Evolutionary conservation across 2,113 vertebrate species (phyloP), one percentile per base, ranked within the genome.

Genomic region (Mus spicilegus): DNA sequence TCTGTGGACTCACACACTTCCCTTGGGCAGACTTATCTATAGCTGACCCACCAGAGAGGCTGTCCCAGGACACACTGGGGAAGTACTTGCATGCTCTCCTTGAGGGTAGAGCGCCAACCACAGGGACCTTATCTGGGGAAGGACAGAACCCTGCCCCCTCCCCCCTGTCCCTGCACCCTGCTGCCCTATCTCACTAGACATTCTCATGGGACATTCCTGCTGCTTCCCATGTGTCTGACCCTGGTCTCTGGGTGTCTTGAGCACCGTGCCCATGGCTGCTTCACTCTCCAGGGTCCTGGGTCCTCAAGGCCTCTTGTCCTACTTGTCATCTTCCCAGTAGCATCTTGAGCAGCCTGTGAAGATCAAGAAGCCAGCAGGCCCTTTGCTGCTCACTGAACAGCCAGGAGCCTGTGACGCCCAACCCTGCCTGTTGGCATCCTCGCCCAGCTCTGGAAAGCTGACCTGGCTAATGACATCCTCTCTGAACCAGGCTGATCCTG

Each of bases 91-190:
- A 30, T 30, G 19, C 26, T 16, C 12, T 46, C 42, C 5, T 4
- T 51, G 4, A 0, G 22, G 0, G 69, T 2, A n/a, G 42, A 51
- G 5, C 10, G 22, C 69, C 7, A 13, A 6, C 11, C 72, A 42
- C 39, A 5, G 10, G 22, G 19, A 4, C 7, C 36, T 42, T 42
- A 17, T 36, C 49, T 11, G 2, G 22, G 7, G 36, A 13, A 42
- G 36, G 77, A 72, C 7, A 19, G 67, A 73, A 14, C 19, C 24
- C 58, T 36, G 20, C 8, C 36, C n/a, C 30, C 16, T 3, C 2
- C 42, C 12, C 78, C 28, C 70, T 5, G 30, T 42, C 30, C 42
- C 61, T 72, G 20, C 7, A 63, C 46, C 1, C n/a, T 63, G 56
- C 81, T 0, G 4, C 24, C 26, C 9, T 2, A 17, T 39, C 69